phyloP scores from a whole-genome alignment of 2,888 invertebrate genomes.

The Rhyacophila evoluta region DNA sequence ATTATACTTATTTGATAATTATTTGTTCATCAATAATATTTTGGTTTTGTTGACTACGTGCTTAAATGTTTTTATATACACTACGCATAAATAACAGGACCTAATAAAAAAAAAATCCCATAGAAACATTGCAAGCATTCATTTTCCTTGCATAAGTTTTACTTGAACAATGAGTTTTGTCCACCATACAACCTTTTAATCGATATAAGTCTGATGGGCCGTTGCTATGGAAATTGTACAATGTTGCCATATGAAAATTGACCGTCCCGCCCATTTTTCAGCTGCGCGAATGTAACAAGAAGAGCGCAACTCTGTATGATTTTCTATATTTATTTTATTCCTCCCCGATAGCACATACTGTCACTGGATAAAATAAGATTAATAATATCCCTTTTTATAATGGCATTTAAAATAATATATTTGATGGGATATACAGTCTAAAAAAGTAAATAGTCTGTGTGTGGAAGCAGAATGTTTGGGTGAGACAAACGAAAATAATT shows the following conservation, averaged over 20 bases:
- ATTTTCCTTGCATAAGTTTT: too few relatives aligned
- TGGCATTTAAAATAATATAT: neutral
- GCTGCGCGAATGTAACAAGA: slow-evolving; percentile 38
- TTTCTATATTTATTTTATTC: slow-evolving; percentile 11
- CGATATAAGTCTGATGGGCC: slow-evolving; percentile 34
- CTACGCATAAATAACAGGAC: too few relatives aligned
- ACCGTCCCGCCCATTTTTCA: slow-evolving; percentile 47
- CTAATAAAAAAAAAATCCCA: too few relatives aligned
- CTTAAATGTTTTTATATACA: too few relatives aligned
- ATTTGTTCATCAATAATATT: too few relatives aligned
- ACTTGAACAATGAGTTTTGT: too few relatives aligned
- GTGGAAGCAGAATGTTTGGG: neutral
- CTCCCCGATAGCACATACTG: neutral
- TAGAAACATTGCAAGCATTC: too few relatives aligned
- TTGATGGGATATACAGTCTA: neutral
- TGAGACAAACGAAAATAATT: neutral
- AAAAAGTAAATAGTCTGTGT: neutral
- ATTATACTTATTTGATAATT: too few relatives aligned
- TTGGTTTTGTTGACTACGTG: too few relatives aligned
- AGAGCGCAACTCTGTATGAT: slow-evolving; percentile 27
- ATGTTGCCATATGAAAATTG: slow-evolving; percentile 38
- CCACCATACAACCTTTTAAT: neutral
- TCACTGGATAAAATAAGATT: neutral
- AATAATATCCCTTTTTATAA: neutral
- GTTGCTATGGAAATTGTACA: slow-evolving; percentile 33